Base-by-base conservation (phyloP, 37 sponge, comb jelly and placozoan genomes). In the Theonella swinhoei region DNA sequence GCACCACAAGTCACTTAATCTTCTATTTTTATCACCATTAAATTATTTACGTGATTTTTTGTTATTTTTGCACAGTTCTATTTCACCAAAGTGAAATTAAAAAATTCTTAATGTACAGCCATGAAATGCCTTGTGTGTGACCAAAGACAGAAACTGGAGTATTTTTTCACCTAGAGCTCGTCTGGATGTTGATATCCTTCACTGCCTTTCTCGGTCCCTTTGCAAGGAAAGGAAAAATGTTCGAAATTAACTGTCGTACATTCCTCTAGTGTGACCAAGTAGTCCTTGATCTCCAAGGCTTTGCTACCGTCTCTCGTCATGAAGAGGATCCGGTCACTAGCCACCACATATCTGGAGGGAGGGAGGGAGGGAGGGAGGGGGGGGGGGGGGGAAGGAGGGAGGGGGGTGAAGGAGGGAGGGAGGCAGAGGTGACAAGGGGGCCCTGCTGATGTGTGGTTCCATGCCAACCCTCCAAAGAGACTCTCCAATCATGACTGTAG, bases 201-300 rank as follows among this genome's bases (percentile, higher is more conserved):
- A 14, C 54, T 47, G 54, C 54, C 54, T 47, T 47, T 14, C 70
- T 25, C 22, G 3, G 70, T 34, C n/a, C 78, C 72, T 9, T 29
- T 68, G 72, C 92, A 78, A 25, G 86, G 77, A 59, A 81, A 86
- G 26, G 79, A 41, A 36, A 76, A 74, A 33, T 83, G 74, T 0
- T 83, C 88, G 71, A 91, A 62, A 39, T 63, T 33, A 19, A 91
- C 92, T 26, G 78, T 80, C 19, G 72, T 60, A 35, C 88, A 87
- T 23, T 91, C 92, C 3, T 78, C 62, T 62, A 77, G 83, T 23
- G 82, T 73, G 17, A 87, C 79, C 5, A 91, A 38, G 80, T 69
- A 91, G 76, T 91, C 88, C 68, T 91, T 91, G 42, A 91, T 39
- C 2, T 91, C 80, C 88, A 78, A 82, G 26, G 88, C 83, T 59